Evolutionary conservation across 2,888 invertebrate species (phyloP).

Genomic region (Alviniconcha strummeri): DNA sequence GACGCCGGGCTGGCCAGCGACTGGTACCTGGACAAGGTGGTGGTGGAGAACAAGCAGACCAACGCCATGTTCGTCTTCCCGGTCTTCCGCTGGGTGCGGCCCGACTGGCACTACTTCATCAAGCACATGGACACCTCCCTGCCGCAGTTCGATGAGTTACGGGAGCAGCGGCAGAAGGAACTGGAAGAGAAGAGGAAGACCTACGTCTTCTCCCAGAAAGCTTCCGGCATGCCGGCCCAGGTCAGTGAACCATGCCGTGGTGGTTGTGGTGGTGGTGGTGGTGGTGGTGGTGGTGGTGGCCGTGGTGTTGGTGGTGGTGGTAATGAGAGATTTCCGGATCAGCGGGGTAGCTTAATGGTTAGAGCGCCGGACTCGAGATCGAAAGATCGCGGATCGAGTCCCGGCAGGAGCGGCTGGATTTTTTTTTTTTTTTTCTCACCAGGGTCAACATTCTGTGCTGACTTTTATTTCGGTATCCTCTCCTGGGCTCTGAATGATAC

Average conservation of each 20-base stretch:
- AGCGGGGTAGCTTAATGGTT: neutral
- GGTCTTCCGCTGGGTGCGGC: constrained; percentile 73
- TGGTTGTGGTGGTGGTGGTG: neutral
- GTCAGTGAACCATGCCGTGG: constrained; percentile 41
- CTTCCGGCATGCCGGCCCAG: constrained; percentile 57
- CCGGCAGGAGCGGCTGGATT: too few species aligned
- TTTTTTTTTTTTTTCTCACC: too few species aligned
- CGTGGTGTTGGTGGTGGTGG: neutral
- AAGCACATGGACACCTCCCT: constrained; percentile 72
- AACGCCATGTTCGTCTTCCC: constrained; percentile 69
- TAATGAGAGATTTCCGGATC: neutral
- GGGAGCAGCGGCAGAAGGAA: constrained; percentile 70
- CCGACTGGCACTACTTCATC: constrained; percentile 69
- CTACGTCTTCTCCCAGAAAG: constrained; percentile 54
- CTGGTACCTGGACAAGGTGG: constrained; percentile 72
- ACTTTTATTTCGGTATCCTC: too few species aligned
- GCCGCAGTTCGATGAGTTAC: constrained; percentile 72
- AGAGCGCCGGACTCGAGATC: too few species aligned
- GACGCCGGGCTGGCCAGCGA: constrained; percentile 67
- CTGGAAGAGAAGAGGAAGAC: constrained; percentile 68
- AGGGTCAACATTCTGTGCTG: too few species aligned
- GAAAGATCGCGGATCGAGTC: too few species aligned
- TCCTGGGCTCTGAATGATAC: too few species aligned
- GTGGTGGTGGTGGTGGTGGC: neutral
- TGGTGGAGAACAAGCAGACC: constrained; percentile 62